phyloP scores from a whole-genome alignment of 2,888 invertebrate genomes.

The Gerris lacustris region DNA sequence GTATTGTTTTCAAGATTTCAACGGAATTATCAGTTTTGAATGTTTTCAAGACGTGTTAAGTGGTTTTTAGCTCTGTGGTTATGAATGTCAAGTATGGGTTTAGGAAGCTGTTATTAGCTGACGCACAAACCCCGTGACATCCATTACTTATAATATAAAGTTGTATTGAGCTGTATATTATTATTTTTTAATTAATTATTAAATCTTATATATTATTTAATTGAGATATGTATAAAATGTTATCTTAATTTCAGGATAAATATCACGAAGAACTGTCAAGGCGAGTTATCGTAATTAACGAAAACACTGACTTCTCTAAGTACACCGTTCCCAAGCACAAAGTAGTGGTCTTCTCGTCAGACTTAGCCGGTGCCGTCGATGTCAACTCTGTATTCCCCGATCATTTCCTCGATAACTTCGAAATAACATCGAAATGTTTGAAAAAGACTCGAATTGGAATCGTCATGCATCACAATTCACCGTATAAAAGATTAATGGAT shows the following conservation, averaged over 20 bases:
- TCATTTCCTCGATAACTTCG: not conserved
- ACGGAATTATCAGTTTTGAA: too few species aligned
- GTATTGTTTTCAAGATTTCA: too few species aligned
- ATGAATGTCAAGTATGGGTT: too few species aligned
- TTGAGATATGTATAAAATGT: not conserved
- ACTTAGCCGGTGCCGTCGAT: not conserved
- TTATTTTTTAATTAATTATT: too few species aligned
- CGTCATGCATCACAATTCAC: not conserved
- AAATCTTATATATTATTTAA: too few species aligned
- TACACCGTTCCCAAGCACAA: not conserved
- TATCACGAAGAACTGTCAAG: not conserved
- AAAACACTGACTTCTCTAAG: not conserved
- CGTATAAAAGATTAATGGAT: not conserved
- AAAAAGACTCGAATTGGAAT: not conserved
- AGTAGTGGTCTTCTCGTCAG: not conserved
- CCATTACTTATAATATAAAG: too few species aligned
- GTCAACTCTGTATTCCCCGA: not conserved
- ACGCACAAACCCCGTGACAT: too few species aligned
- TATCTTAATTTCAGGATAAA: not conserved
- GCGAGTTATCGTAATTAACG: not conserved
- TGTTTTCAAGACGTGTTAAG: too few species aligned
- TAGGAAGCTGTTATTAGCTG: too few species aligned
- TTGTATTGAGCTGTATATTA: too few species aligned
- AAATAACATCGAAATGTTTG: not conserved
- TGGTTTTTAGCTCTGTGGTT: too few species aligned